Base-by-base conservation (phyloP, 2,888 invertebrate species). In the Erebia aethiops region DNA sequence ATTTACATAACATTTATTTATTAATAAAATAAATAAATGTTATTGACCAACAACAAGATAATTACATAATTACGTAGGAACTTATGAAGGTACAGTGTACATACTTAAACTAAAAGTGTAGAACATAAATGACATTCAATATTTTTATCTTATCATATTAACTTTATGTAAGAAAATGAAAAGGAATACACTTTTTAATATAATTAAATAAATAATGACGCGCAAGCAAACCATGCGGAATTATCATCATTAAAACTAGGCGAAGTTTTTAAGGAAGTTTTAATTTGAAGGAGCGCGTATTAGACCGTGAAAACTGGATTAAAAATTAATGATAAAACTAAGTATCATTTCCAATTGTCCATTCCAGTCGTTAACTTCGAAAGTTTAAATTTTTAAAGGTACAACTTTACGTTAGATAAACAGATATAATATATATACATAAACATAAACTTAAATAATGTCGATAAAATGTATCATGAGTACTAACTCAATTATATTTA, bases 191-290 rank as follows among this genome's bases (percentile, higher is more conserved):
- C n/a, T n/a, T 16, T 9, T 54, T 54, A 21, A 21, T 54, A 16
- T 14, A 49, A 49, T 49, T 49, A 35, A 35, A 35, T 35, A 35
- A 57, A 21, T 57, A 21, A 13, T 26, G 5, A 14, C 56, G 13
- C 26, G 26, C 56, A 26, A 57, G 5, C 26, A 21, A 21, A 4
- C 18, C 46, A 43, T 60, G 60, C 35, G 13, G 21, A 61, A 16
- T 46, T 43, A 46, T 61, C 43, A 61, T 61, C 61, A 61, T 61
- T 61, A 61, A 61, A 46, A 13, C 13, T 43, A 61, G 43, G 16
- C 16, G 10, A 60, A 58, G 41, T 16, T 60, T 35, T 43, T 43
- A 60, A 43, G n/a, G 43, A 35, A 11, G 16, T 26, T 61, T 46
- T 61, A 46, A 61, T 49, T 60, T 60, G 41, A 41, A 41, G 41